These are phyloP conservation scores for Tetragnatha montana DNA, from an alignment of 2,888 invertebrate species.

Conservation along the genomic window DNA sequence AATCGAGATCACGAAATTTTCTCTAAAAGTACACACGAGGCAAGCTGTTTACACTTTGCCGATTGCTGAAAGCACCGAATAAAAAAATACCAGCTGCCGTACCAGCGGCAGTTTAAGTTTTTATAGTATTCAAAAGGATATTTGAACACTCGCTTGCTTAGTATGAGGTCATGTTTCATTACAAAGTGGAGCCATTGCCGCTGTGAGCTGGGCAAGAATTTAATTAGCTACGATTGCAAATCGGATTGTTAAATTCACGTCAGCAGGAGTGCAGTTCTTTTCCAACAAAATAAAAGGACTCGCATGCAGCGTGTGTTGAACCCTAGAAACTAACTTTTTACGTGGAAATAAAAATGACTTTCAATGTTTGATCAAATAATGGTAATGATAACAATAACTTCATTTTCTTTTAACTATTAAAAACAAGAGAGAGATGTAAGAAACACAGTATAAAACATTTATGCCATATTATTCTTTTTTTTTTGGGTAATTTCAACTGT, in stretches of 20 bases:
- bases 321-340: too few species aligned
- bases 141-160: conserved; percentile 51
- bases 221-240: neutral
- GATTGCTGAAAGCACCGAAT: conserved; percentile 32
- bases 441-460: too few species aligned
- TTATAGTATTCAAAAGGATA: conserved; percentile 60
- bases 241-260: neutral
- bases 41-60: conserved; percentile 54
- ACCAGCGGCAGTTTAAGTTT: conserved; percentile 46
- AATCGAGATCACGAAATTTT: conserved; percentile 62
- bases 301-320: too few species aligned
- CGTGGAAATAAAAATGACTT: too few species aligned
- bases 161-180: conserved; percentile 48
- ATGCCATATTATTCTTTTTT: too few species aligned
- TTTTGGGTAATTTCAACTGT: too few species aligned
- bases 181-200: neutral
- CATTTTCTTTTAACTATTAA: too few species aligned
- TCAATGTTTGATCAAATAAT: too few species aligned
- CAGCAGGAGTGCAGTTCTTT: neutral
- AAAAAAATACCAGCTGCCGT: conserved; percentile 49
- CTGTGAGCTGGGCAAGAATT: neutral
- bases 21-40: conserved; percentile 51
- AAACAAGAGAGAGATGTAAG: too few species aligned
- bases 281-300: too few species aligned
- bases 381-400: too few species aligned